Evolutionary conservation across 2,888 invertebrate species (phyloP), one percentile per base, ranked within the genome.

Genomic region (Heteropelma amictum): DNA sequence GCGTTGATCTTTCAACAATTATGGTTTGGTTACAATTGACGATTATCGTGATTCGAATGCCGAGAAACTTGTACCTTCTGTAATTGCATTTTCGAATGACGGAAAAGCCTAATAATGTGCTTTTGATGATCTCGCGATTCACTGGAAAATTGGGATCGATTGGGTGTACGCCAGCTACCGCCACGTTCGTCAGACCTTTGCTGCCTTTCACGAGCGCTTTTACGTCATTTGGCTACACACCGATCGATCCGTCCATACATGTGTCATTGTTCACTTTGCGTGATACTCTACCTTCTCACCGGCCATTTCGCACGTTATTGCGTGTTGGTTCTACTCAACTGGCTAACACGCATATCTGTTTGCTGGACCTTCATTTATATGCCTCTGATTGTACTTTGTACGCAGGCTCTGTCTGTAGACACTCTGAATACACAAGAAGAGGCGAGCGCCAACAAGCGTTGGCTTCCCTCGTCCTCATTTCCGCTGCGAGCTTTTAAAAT

Each of bases 181-280:
- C 14, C 3, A 19, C 19, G 7, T n/a, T 17, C 12, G 28, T 40
- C 26, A 2, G 17, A 10, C 17, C 21, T 21, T 35, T 10, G 14
- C 21, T 10, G 10, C 54, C 35, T 53, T 38, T 1, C 40, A 33
- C 28, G 21, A 49, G 49, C 7, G 38, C 38, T 40, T 51, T 38
- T 42, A 58, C 54, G 30, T 21, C 54, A 45, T 61, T 61, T 35
- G 14, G 28, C 10, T 23, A 17, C 30, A 7, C n/a, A 17, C 40
- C 56, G 26, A 51, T 56, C 54, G 56, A 56, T 49, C 30, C 47
- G 56, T 71, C 4, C 23, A 12, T 40, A 19, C 45, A 33, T 54
- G 21, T 70, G 54, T 65, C 67, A 56, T 67, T 71, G 75, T 71
- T 75, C 69, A 74, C 58, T 69, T 74, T 38, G 56, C 49, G 49